phyloP scores from a whole-genome alignment of 2,113 vertebrate genomes.

The Zootoca vivipara region DNA sequence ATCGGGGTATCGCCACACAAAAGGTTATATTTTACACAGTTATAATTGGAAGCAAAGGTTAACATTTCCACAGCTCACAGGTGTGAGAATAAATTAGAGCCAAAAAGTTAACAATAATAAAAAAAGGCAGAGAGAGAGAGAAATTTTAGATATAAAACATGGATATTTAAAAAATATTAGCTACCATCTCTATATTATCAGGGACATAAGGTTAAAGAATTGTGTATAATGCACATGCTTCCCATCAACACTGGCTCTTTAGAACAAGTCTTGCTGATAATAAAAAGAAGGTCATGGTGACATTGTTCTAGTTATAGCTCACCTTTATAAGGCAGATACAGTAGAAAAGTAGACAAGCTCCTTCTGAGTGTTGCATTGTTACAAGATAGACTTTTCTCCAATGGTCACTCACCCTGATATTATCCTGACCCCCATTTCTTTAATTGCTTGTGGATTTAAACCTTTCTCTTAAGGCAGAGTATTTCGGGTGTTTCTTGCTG shows the following conservation, averaged over 20 bases:
- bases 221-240: not conserved
- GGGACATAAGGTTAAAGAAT: not conserved
- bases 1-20: too few relatives aligned
- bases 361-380: conserved; percentile 8
- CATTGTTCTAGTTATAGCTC: conserved; percentile 37
- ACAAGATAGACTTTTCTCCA: conserved; percentile 14
- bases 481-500: not conserved
- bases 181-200: not conserved
- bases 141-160: not conserved
- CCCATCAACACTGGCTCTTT: not conserved
- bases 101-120: too few relatives aligned
- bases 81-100: not conserved
- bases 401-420: not conserved
- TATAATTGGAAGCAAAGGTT: not conserved
- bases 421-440: conserved; percentile 19
- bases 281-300: not conserved
- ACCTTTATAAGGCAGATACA: not conserved
- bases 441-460: conserved; percentile 26
- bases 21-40: not conserved
- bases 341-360: conserved; percentile 38
- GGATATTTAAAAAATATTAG: not conserved
- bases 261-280: not conserved
- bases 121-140: not conserved
- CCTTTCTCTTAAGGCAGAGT: conserved; percentile 12
- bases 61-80: not conserved